Percentiles rank a stretch among this genome's conserved stretches.
Conservation (phyloP, 2,888 invertebrate genomes). For the Catocala fraxini region DNA sequence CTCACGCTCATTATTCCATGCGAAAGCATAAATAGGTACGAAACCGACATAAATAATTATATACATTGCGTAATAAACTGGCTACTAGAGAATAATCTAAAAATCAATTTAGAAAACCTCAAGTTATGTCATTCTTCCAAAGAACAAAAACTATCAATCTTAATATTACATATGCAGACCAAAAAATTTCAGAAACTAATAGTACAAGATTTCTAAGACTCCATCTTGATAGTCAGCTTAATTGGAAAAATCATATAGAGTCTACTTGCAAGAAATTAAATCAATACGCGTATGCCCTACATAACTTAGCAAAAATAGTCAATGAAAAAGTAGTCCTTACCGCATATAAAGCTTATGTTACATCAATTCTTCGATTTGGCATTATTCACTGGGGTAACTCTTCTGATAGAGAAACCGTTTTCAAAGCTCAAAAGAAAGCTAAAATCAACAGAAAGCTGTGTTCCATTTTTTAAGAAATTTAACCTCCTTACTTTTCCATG, state of each 20-base stretch:
- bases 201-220: background rate
- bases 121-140: background rate
- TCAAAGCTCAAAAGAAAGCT: background rate
- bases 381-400: background rate
- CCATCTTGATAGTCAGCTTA: background rate
- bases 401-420: background rate
- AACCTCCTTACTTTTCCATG: background rate
- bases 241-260: slow-evolving; percentile 2
- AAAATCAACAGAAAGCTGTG: background rate
- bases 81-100: background rate
- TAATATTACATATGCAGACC: background rate
- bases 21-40: background rate
- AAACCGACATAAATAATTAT: background rate
- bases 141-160: background rate
- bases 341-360: slow-evolving; percentile 2
- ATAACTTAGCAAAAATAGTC: background rate
- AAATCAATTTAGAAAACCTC: background rate
- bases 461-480: background rate
- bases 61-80: background rate
- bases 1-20: background rate
- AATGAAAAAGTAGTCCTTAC: background rate
- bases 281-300: background rate
- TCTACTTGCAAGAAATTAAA: background rate
- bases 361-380: background rate
- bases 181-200: background rate